Conservation (phyloP, 1,140 invertebrate genomes). For the Eurytemora carolleeae region DNA sequence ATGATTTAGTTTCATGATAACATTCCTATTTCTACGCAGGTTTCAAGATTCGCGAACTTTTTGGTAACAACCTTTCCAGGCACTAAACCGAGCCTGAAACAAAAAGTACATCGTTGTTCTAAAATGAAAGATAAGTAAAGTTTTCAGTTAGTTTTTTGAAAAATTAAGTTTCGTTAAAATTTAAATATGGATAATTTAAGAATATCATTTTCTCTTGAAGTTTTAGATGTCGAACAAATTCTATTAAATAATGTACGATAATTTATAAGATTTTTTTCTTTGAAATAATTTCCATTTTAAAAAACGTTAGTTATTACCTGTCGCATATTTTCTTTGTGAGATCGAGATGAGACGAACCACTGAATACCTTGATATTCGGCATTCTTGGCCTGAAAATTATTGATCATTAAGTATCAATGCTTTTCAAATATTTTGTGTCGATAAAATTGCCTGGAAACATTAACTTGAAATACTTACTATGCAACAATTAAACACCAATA, state of each 20-base stretch:
- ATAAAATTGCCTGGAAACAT: no score
- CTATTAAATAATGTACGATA: neutral
- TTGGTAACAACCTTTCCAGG: conserved; percentile 87
- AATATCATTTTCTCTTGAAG: neutral
- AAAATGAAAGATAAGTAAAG: no score
- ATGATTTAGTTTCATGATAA: neutral
- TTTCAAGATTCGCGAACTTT: conserved; percentile 96
- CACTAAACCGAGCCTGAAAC: conserved; percentile 57
- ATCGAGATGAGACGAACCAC: conserved; percentile 85
- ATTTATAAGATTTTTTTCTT: neutral
- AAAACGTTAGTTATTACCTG: conserved; percentile 26
- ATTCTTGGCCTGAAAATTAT: no score
- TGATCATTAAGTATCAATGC: no score
- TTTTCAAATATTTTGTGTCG: no score
- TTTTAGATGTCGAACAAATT: neutral
- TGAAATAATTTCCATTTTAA: neutral
- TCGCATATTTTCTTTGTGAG: conserved; percentile 80
- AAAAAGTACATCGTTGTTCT: no score
- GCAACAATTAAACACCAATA: no score
- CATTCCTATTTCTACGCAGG: conserved; percentile 31
- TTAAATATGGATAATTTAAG: neutral
- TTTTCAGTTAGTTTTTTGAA: no score
- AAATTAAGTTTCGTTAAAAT: neutral
- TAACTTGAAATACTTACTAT: no score
- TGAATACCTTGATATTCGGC: conserved; percentile 94